phyloP scores from a whole-genome alignment of 2,113 vertebrate genomes.

The Syngnathoides biaculeatus region DNA sequence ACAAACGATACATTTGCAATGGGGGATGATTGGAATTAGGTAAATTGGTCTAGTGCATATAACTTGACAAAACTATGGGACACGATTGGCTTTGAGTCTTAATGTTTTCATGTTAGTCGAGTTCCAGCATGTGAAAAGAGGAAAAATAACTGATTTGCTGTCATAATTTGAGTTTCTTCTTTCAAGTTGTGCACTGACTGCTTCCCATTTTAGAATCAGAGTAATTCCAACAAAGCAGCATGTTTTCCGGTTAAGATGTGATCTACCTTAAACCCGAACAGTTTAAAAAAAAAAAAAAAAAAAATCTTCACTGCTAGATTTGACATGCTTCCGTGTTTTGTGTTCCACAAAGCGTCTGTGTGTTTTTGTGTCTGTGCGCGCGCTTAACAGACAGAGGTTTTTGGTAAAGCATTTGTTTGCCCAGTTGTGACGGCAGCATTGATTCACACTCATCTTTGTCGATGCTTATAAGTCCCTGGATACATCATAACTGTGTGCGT shows the following conservation, averaged over 20 bases:
- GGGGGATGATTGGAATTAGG: background rate
- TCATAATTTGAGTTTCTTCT: background rate
- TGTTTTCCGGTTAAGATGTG: conserved; percentile 10
- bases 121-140: background rate
- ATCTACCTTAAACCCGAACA: background rate
- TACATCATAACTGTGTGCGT: conserved; percentile 64
- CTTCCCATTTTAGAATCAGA: background rate
- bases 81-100: background rate
- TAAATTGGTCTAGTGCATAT: background rate
- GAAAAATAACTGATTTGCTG: background rate
- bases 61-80: background rate
- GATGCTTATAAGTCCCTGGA: conserved; percentile 69
- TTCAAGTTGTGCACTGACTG: background rate
- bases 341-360: conserved; percentile 9
- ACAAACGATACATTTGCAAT: background rate
- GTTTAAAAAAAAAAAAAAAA: background rate
- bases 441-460: conserved; percentile 75
- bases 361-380: conserved; percentile 10
- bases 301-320: conserved; percentile 1
- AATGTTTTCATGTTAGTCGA: background rate
- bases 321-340: conserved; percentile 6
- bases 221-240: background rate
- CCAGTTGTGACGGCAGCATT: conserved; percentile 66
- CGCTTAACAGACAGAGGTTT: conserved; percentile 48
- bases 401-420: conserved; percentile 72